Conservation (phyloP, 2,113 vertebrate species). For the Lagopus muta region DNA sequence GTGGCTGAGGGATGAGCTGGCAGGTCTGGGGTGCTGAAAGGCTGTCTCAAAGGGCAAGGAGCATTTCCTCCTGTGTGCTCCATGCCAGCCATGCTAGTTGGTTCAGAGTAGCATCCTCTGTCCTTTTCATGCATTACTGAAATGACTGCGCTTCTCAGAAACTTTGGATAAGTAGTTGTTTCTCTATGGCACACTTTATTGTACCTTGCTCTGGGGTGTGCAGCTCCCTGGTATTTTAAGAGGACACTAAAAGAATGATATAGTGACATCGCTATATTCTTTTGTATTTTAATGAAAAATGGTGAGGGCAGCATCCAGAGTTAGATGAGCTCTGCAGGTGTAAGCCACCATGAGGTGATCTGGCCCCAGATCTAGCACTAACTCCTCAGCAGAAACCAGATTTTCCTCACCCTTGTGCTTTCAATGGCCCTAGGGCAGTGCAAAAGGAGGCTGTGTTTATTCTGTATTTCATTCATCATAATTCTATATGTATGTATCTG, state of each 20-base stretch:
- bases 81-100: background rate
- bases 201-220: background rate
- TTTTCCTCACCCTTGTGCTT: background rate
- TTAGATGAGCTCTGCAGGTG: background rate
- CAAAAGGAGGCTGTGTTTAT: background rate
- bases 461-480: background rate
- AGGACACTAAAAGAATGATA: background rate
- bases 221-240: background rate
- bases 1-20: background rate
- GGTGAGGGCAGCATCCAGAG: background rate
- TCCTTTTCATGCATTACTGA: background rate
- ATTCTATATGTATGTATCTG: background rate
- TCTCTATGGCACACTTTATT: background rate
- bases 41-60: background rate
- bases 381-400: too few species aligned
- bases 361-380: background rate
- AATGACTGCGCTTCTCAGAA: background rate
- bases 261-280: background rate
- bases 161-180: background rate
- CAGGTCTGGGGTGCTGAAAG: background rate
- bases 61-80: background rate
- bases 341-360: rapidly evolving
- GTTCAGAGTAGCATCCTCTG: background rate
- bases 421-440: background rate
- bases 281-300: background rate